Conservation (phyloP, 2,888 invertebrate genomes). For the Ormyrus rosae region DNA sequence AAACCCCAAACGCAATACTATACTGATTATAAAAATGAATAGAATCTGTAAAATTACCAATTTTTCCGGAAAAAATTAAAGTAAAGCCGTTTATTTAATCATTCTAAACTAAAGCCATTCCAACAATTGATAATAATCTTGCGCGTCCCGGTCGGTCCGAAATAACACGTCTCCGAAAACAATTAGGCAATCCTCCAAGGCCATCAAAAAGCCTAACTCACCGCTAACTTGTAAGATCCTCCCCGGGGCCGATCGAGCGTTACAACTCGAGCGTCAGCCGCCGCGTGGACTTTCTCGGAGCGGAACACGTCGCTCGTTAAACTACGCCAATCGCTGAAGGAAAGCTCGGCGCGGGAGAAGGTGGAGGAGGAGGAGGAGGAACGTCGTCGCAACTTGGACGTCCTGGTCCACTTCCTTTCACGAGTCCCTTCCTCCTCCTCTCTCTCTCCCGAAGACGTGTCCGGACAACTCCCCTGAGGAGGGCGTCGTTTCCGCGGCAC, state of each 20-base stretch:
- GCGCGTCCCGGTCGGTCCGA: too few species aligned
- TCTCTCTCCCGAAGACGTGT: constrained; percentile 21
- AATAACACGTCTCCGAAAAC: constrained; percentile 28
- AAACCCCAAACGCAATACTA: too few species aligned
- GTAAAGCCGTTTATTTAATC: too few species aligned
- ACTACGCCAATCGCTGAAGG: constrained; percentile 51
- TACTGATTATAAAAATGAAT: too few species aligned
- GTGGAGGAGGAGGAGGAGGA: not conserved
- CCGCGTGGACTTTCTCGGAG: not conserved
- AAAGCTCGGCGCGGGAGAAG: not conserved
- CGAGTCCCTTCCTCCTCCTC: constrained; percentile 10
- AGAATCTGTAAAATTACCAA: too few species aligned
- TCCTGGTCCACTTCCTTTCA: constrained; percentile 31
- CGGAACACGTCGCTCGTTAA: constrained; percentile 50
- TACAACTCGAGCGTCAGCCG: constrained; percentile 20
- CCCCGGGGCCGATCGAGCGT: constrained; percentile 23
- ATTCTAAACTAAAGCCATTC: too few species aligned
- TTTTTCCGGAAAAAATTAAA: too few species aligned
- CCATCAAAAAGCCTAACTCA: constrained; percentile 17
- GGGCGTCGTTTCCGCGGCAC: constrained; percentile 72
- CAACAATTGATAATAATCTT: not conserved
- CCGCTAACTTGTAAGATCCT: constrained; percentile 19
- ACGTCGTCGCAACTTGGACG: constrained; percentile 25
- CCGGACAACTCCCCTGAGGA: constrained; percentile 36
- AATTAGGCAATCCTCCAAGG: constrained; percentile 40